Percentiles rank a stretch among this genome's conserved stretches.
phyloP scores from a whole-genome alignment of 2,113 vertebrate genomes.

The Myiagra hebetior region DNA sequence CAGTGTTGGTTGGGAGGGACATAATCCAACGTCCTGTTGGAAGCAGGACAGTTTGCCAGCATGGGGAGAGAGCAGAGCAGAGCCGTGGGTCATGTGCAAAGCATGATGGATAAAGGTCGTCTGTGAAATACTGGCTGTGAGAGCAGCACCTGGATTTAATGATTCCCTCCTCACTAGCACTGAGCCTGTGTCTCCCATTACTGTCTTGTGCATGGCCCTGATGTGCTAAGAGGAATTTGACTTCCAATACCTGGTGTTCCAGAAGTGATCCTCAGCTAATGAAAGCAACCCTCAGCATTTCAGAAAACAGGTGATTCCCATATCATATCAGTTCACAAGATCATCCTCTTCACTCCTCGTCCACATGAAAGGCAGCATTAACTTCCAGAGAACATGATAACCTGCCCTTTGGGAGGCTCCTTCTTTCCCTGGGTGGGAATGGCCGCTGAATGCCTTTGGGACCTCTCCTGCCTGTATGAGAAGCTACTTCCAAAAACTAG shows the following conservation, averaged over 20 bases:
- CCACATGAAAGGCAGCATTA: not conserved
- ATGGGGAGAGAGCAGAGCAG: not conserved
- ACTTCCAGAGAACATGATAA: not conserved
- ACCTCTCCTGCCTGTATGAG: not conserved
- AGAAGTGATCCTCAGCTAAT: not conserved
- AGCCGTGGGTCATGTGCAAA: not conserved
- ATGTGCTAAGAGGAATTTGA: not conserved
- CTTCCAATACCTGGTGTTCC: not conserved
- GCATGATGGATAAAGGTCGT: not conserved
- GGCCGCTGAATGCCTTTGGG: not conserved
- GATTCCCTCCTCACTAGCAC: not conserved
- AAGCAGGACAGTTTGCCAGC: not conserved
- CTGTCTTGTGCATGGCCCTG: not conserved
- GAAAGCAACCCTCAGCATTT: not conserved
- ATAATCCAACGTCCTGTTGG: not conserved
- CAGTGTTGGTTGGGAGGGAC: not conserved
- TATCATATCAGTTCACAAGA: not conserved
- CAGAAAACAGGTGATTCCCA: not conserved
- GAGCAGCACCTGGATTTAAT: not conserved
- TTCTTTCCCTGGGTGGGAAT: not conserved
- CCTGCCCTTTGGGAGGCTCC: not conserved
- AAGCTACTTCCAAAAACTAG: not conserved
- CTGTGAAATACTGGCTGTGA: not conserved
- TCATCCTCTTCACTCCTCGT: not conserved
- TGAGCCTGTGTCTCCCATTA: not conserved